Evolutionary conservation across 2,113 vertebrate genomes (phyloP).

Genomic region (Ariopsis seemanni): DNA sequence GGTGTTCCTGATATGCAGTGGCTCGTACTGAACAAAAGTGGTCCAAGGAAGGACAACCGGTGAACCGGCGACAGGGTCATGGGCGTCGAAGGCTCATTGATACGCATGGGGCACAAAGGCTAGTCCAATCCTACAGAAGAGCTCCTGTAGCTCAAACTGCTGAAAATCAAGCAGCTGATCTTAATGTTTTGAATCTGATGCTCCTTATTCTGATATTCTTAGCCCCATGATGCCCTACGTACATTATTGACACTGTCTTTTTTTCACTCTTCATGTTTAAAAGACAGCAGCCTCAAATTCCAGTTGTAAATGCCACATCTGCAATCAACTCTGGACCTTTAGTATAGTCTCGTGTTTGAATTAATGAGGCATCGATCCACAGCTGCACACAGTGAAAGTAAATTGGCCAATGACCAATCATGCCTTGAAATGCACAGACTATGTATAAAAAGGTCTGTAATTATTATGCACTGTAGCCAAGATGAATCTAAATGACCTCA

Average conservation of each 20-base stretch:
- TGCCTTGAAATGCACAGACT: background rate
- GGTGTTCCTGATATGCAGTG: no score
- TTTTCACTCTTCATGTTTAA: background rate
- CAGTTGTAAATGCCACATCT: conserved; percentile 31
- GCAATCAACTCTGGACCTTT: conserved; percentile 33
- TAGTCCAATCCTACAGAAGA: no score
- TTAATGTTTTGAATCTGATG: background rate
- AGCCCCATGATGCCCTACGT: background rate
- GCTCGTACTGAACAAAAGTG: no score
- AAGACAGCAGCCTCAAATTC: conserved; percentile 21
- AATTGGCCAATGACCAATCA: conserved; percentile 15
- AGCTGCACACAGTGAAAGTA: conserved; percentile 6
- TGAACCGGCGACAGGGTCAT: no score
- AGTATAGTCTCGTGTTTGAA: conserved; percentile 26
- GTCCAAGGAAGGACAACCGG: no score
- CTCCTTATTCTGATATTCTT: background rate
- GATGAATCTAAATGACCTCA: conserved; percentile 2
- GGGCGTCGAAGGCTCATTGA: no score
- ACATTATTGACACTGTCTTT: conserved; percentile 4
- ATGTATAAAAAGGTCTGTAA: background rate
- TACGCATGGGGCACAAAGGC: no score
- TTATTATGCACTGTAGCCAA: background rate
- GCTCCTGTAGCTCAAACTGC: background rate
- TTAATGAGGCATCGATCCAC: conserved; percentile 30
- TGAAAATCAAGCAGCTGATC: background rate